Evolutionary conservation across 2,113 vertebrate genomes (phyloP), one percentile per base, ranked within the genome.

Genomic region (Scortum barcoo): DNA sequence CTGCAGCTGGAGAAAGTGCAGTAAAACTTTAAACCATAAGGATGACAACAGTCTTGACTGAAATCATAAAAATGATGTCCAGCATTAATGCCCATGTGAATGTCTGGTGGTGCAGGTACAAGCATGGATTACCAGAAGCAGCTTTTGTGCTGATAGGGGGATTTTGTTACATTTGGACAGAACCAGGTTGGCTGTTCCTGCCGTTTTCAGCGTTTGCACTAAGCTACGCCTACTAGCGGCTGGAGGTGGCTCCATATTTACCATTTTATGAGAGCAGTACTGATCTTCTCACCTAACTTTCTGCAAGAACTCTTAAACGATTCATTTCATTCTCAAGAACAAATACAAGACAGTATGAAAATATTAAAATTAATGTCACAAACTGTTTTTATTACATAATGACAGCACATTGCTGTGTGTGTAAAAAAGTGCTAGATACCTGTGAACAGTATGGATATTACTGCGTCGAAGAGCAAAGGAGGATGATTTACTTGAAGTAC

Each of bases 31-130:
- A 68, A 51, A 83, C 70, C 28, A 38, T 22, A 11, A 19, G 51
- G 66, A 30, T 69, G 53, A 78, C 42, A 60, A 44, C 22, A 46
- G n/a, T 62, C 40, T 30, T 73, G 65, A 54, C 75, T 76, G 1
- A 72, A 89, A 67, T 80, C 48, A 82, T 57, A 58, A 40, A 84
- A 89, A 83, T 76, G 53, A 80, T 71, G 50, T 78, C 46, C 38
- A 57, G 40, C 70, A 61, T 86, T 78, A 56, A 67, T 80, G 71
- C 24, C 17, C 26, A 13, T 62, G 42, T 61, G 66, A 78, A 33
- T 16, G 16, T 75, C 54, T 73, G 62, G 61, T 54, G 19, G 44
- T 73, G 42, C 50, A 33, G 61, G 81, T 80, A 68, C n/a, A 78
- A 61, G 44, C 53, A 56, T 14, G 14, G 54, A 76, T 71, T 75